These are phyloP conservation scores for Bos indicus DNA, from an alignment of 2,113 vertebrate genomes.

Conservation along the genomic window DNA sequence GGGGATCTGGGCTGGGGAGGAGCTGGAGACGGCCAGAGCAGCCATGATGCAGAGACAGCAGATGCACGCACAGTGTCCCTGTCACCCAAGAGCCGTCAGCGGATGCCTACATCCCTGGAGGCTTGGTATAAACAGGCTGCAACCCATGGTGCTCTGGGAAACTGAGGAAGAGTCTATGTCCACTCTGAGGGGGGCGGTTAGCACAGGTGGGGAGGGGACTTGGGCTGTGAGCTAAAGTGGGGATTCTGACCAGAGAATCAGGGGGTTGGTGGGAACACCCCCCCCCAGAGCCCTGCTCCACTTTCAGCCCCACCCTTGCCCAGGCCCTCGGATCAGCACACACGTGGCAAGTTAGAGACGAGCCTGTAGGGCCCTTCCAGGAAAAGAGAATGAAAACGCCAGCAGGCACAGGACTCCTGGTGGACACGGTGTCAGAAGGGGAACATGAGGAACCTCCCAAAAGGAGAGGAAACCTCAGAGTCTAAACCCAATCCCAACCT, in stretches of 20 bases:
- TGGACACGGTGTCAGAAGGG: background rate
- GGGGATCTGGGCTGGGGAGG: background rate
- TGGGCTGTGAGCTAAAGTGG: background rate
- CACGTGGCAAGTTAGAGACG: background rate
- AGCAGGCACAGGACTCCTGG: background rate
- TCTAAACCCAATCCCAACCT: background rate
- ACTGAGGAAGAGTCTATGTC: background rate
- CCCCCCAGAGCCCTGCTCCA: background rate
- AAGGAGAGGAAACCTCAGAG: background rate
- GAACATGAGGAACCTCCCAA: background rate
- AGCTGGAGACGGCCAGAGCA: accelerated
- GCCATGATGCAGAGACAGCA: background rate
- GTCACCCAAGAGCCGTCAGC: background rate
- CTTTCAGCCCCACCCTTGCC: background rate
- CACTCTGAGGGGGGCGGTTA: background rate
- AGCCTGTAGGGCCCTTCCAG: background rate
- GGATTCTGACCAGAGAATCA: background rate
- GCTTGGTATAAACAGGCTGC: background rate
- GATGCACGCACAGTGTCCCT: background rate
- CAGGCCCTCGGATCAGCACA: background rate
- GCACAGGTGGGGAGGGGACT: background rate
- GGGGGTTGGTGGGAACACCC: background rate
- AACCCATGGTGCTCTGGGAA: background rate
- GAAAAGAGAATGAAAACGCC: background rate
- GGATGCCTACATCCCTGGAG: background rate